Base-by-base conservation (phyloP, 2,888 invertebrate genomes). In the Eristalis intricaria region DNA sequence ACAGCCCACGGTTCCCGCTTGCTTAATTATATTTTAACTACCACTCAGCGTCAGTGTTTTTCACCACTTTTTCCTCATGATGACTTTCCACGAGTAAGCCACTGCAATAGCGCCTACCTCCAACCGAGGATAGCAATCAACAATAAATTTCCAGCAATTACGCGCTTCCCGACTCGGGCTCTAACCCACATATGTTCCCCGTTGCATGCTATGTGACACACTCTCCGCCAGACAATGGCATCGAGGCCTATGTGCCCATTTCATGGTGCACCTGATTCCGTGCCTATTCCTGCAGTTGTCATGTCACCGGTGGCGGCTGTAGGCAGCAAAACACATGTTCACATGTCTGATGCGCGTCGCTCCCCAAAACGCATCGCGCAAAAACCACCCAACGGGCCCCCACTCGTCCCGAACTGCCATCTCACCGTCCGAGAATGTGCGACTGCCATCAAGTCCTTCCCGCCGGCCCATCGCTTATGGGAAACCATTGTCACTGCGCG, bases 101-200 rank as follows among this genome's bases (percentile, higher is more conserved):
- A 11, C 38, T 38, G 13, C 38, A 13, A 8, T 2, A 2, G 38
- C 13, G 2, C 38, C 38, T 4, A 1, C 8, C 38, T 4, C 38
- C 38, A 13, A 3, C n/a, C 7, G 35, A 32, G 13, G 82, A 78
- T 75, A 29, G 78, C 50, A 75, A 82, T 79, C 86, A 82, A 71
- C 86, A 79, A 86, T 86, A 86, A 86, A 86, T 86, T 82, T 83
- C 74, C 70, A 64, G 78, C 78, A 82, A 86, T 78, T 86, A 83
- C 74, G 58, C 71, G 58, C 69, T 78, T 68, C 68, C 75, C 60
- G 19, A 50, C 50, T 66, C 63, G 29, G 75, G 82, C 58, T 68
- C 2, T 78, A 82, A 78, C 85, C 82, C 40, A 86, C 82, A 82
- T 82, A 69, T n/a, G 50, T 19, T 50, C 7, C 8, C 8, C n/a